Evolutionary conservation across 2,113 vertebrate genomes (phyloP).

Genomic region (Phycodurus eques): DNA sequence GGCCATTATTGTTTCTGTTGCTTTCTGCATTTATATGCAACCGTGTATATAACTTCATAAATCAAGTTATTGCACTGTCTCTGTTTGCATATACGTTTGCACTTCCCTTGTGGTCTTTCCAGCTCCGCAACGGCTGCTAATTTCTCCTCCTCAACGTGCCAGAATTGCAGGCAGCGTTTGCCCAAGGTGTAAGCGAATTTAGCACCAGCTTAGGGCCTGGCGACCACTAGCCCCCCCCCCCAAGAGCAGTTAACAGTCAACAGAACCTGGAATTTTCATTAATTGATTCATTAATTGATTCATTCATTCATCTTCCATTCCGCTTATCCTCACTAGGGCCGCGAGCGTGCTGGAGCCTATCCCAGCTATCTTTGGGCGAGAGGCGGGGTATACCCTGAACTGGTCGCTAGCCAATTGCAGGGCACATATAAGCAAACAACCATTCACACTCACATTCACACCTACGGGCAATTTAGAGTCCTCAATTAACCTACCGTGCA

Average conservation of each 20-base stretch:
- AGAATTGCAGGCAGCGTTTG: slow-evolving; percentile 39
- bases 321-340: too few species aligned
- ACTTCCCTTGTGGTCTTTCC: slow-evolving; percentile 69
- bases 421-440: too few species aligned
- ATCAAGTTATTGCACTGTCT: slow-evolving; percentile 60
- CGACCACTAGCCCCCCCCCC: neutral
- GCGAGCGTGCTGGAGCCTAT: too few species aligned
- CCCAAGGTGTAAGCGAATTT: neutral
- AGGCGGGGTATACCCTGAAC: too few species aligned
- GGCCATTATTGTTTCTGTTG: slow-evolving; percentile 70
- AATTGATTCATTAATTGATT: too few species aligned
- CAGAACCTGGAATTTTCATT: too few species aligned
- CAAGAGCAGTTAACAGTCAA: neutral
- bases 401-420: too few species aligned
- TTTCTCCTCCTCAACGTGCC: slow-evolving; percentile 81
- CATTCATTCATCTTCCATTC: too few species aligned
- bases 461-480: too few species aligned
- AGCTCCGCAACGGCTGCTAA: slow-evolving; percentile 76
- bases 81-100: slow-evolving; percentile 62
- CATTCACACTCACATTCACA: too few species aligned
- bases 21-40: slow-evolving; percentile 64
- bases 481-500: too few species aligned
- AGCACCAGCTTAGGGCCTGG: neutral
- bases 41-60: slow-evolving; percentile 63
- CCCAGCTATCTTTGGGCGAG: too few species aligned